Percentiles rank a stretch among this genome's conserved stretches.
phyloP scores from a whole-genome alignment of 2,797 vertebrate genomes.

The Gymnothorax javanicus region DNA sequence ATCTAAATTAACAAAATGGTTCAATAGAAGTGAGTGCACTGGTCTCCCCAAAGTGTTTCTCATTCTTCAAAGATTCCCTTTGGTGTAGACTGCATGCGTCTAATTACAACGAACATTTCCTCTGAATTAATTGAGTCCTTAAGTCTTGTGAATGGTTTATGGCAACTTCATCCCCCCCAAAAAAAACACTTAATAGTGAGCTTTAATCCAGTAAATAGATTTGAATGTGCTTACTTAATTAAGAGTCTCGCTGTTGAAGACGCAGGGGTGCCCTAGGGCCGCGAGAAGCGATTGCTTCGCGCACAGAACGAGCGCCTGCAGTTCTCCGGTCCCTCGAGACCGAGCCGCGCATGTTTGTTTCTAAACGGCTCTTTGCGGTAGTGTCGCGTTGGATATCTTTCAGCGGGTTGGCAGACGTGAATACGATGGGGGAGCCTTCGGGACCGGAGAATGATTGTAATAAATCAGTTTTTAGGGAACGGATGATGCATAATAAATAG shows the following conservation, averaged over 20 bases:
- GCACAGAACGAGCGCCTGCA: background rate
- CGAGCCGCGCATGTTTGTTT: background rate
- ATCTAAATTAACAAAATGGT: background rate
- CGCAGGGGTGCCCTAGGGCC: background rate
- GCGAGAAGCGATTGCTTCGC: background rate
- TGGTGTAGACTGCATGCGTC: background rate
- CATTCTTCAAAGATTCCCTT: background rate
- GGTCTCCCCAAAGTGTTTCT: background rate
- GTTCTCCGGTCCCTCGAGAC: background rate
- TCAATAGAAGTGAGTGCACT: background rate
- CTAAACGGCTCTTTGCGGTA: background rate
- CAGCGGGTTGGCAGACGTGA: background rate
- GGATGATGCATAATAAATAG: background rate
- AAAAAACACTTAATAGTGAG: background rate
- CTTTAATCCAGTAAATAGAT: slow-evolving; percentile 23
- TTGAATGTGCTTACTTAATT: slow-evolving; percentile 1
- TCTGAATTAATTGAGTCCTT: slow-evolving; percentile 12
- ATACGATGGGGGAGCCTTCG: background rate
- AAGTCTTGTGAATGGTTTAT: slow-evolving; percentile 2
- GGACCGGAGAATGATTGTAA: background rate
- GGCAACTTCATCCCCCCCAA: background rate
- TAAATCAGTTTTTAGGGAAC: slow-evolving; percentile 8
- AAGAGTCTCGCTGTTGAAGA: slow-evolving; percentile 4
- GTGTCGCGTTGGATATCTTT: background rate
- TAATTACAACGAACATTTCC: slow-evolving; percentile 7